Conservation (phyloP, 2,888 invertebrate species). For the Rhagonycha lutea region DNA sequence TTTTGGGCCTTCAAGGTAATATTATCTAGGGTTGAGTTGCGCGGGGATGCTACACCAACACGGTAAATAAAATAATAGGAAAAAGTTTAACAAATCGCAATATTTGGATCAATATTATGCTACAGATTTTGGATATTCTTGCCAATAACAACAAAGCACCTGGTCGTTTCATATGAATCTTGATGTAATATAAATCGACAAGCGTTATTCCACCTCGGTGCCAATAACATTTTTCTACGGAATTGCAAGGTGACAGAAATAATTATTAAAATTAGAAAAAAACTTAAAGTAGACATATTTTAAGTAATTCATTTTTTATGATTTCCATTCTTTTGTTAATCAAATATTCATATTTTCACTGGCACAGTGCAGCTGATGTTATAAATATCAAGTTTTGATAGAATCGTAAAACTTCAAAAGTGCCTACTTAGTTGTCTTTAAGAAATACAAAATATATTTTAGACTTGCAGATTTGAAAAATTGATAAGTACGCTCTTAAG, state of each 20-base stretch:
- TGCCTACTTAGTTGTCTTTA: neutral
- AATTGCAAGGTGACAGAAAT: neutral
- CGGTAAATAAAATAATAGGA: neutral
- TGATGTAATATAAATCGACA: neutral
- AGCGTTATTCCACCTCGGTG: neutral
- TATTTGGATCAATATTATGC: neutral
- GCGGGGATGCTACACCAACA: too few relatives aligned
- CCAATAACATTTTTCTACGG: neutral
- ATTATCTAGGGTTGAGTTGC: too few relatives aligned
- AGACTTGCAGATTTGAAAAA: neutral
- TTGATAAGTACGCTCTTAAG: neutral
- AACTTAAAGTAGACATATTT: neutral
- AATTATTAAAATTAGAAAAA: neutral
- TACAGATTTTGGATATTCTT: neutral
- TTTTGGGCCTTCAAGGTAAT: too few relatives aligned
- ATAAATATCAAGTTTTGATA: neutral
- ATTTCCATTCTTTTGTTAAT: neutral
- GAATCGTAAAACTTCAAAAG: neutral
- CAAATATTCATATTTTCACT: neutral
- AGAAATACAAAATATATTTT: neutral
- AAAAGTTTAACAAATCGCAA: neutral
- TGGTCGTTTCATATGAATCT: neutral
- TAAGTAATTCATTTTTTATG: neutral
- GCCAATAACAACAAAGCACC: neutral
- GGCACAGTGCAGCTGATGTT: neutral